Evolutionary conservation across 2,888 invertebrate species (phyloP), one percentile per base, ranked within the genome.

Genomic region (Scrobipalpa costella): DNA sequence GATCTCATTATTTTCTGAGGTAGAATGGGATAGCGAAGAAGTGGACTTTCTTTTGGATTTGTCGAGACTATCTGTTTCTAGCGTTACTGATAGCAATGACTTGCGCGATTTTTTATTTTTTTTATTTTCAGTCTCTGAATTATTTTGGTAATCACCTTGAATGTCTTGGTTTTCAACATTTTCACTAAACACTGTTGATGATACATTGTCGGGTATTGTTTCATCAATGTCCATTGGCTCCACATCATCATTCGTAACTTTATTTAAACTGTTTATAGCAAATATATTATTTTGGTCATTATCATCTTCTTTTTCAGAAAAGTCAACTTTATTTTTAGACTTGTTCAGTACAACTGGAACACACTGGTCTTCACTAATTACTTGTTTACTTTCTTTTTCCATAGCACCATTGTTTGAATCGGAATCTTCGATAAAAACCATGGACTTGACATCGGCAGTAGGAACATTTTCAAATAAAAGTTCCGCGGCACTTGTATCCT

Each of bases 191-290:
- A 74, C 74, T 47, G 73, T 65, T 34, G 83, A 66, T 11, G 83
- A 75, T 38, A 81, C 63, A 74, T 79, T 83, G 66, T 77, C 80
- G 57, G 86, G 84, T 63, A 91, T 78, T 11, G 88, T 85, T 77
- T 85, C 88, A 75, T 91, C 91, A 72, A 91, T 77, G 75, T 91
- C 91, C 90, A 91, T 91, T 27, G 90, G 89, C 75, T 91, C 90
- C 70, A 80, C 84, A 65, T 77, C 79, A 34, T 79, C 77, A 52
- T 15, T 55, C 15, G 63, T 49, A n/a, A 17, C n/a, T 40, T 57
- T 33, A 57, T 62, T 61, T 7, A 47, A 21, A 36, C 64, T 64
- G 38, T 49, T 66, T 52, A 34, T 50, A 13, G 63, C 36, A 40
- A 55, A 59, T 57, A 50, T 38, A 11, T 36, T 59, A 47, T 65